Evolutionary conservation across 2,113 vertebrate species (phyloP).

Genomic region (Callionymus lyra): DNA sequence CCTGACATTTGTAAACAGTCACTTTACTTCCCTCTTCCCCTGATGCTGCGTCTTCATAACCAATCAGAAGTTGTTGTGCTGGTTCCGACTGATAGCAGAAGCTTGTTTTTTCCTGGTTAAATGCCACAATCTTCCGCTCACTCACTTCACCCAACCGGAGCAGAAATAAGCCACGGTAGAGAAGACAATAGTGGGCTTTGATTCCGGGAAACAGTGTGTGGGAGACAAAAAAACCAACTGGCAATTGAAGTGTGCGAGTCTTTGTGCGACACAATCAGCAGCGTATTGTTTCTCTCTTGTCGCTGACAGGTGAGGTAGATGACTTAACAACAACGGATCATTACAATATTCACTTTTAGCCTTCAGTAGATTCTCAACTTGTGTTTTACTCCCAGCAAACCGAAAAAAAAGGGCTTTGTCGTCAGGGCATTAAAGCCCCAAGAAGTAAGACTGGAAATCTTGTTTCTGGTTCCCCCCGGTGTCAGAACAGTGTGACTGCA

Average conservation of each 20-base stretch:
- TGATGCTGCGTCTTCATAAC: slow-evolving; percentile 16
- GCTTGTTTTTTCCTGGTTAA: slow-evolving; percentile 21
- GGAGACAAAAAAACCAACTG: slow-evolving; percentile 30
- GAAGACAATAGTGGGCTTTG: slow-evolving; percentile 10
- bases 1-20: slow-evolving; percentile 58
- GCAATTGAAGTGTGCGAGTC: slow-evolving; percentile 35
- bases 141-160: slow-evolving; percentile 11
- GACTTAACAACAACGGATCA: too few species aligned
- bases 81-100: neutral
- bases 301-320: too few species aligned
- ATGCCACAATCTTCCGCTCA: slow-evolving; percentile 19
- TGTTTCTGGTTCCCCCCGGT: too few species aligned
- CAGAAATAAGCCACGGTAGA: slow-evolving; percentile 8
- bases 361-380: too few species aligned
- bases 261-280: slow-evolving; percentile 34
- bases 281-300: slow-evolving; percentile 12
- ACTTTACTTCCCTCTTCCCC: slow-evolving; percentile 27
- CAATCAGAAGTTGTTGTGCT: slow-evolving; percentile 20
- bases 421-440: too few species aligned
- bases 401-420: too few species aligned
- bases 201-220: slow-evolving; percentile 26
- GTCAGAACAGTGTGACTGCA: too few species aligned
- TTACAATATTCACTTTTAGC: too few species aligned
- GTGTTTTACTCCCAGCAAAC: too few species aligned
- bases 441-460: too few species aligned